Evolutionary conservation across 2,888 invertebrate species (phyloP).

Genomic region (Xylocampa areola): DNA sequence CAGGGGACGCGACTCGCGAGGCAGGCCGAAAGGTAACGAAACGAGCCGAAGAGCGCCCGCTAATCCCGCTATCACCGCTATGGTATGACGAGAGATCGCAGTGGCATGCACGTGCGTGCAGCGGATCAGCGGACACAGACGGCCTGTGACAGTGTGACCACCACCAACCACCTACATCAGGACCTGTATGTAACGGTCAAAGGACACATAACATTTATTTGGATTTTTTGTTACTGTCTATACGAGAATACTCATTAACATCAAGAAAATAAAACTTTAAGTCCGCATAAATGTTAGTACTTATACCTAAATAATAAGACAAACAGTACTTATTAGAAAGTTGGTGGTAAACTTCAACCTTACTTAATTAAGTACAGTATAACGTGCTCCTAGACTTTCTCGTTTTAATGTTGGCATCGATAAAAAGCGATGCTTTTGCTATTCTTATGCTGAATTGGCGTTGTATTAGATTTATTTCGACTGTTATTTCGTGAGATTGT

Average conservation of each 20-base stretch:
- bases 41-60: conserved; percentile 71
- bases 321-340: no score
- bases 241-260: conserved; percentile 9
- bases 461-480: no score
- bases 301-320: no score
- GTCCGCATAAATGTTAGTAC: neutral
- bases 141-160: conserved; percentile 27
- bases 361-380: neutral
- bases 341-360: no score
- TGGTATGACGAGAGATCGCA: conserved; percentile 70
- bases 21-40: conserved; percentile 75
- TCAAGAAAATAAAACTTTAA: conserved; percentile 1
- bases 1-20: conserved; percentile 76
- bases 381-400: no score
- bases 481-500: no score
- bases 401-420: no score
- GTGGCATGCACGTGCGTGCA: conserved; percentile 57
- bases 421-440: no score
- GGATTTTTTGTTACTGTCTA: conserved; percentile 29
- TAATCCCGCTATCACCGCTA: conserved; percentile 76
- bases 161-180: conserved; percentile 43
- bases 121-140: conserved; percentile 43
- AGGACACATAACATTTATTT: conserved; percentile 52
- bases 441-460: no score
- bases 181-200: conserved; percentile 41